Base-by-base conservation (phyloP, 1,140 invertebrate species). In the Bilobella aurantiaca region DNA sequence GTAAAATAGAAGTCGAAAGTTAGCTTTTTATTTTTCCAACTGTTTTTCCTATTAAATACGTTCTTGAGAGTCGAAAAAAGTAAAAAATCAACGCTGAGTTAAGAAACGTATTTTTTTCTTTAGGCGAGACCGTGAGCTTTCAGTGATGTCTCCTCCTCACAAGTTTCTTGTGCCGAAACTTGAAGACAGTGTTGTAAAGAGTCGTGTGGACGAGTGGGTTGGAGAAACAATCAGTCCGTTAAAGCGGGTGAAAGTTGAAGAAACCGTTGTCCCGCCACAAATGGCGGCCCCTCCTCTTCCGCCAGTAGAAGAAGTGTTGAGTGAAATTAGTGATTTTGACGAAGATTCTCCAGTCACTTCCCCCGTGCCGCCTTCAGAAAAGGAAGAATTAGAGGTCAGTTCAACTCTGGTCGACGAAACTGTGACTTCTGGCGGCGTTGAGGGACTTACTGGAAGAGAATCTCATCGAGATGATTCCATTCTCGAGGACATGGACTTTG, bases 401-500 rank as follows among this genome's bases (percentile, higher is more conserved):
- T 62, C 59, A 8, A 31, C 25, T 28, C 8, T 46, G 34, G 37
- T 5, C 25, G 32, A 37, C 3, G 31, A 25, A 25, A 29, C 58
- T 18, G 34, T 57, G 58, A 59, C 23, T 59, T 14, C 14, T 12
- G 8, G 28, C 16, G 12, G 12, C 18, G 16, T 12, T 28, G 37
- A n/a, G 14, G 14, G 30, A n/a, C 32, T 30, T 14, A 12, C 58
- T 59, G 23, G 3, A 21, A 27, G 29, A n/a, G 34, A 47, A 25
- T 12, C 23, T 12, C 37, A 47, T 3, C 14, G 23, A 23, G 62
- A 30, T 66, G 84, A 85, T 72, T 85, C 86, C 46, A 86, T 88
- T 66, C 84, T 86, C 76, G 83, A 86, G 67, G 82, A 86, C 70
- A 82, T 91, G 75, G 89, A 90, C 72, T 91, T 92, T 79, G 89